Evolutionary conservation across 2,113 vertebrate genomes (phyloP).

Genomic region (Hypanus sabinus): DNA sequence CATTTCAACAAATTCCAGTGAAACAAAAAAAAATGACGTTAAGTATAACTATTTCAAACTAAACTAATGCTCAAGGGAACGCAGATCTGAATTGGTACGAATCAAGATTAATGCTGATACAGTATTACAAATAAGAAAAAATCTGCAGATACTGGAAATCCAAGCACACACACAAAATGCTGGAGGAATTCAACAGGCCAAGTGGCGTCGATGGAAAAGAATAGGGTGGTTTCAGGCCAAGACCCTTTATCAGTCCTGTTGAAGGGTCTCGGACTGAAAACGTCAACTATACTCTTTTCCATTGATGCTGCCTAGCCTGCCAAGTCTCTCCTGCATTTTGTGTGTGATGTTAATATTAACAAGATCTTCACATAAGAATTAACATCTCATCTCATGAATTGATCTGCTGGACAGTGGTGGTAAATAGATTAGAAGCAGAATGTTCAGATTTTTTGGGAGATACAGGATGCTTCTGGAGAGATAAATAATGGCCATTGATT

Average conservation of each 20-base stretch:
- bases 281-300: no score
- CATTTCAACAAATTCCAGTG: background rate
- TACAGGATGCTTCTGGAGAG: background rate
- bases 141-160: no score
- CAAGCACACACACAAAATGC: no score
- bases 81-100: background rate
- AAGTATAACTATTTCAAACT: background rate
- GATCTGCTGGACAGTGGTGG: background rate
- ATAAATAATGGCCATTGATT: background rate
- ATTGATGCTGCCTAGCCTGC: no score
- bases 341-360: background rate
- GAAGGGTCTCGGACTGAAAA: no score
- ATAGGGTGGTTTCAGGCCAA: no score
- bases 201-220: no score
- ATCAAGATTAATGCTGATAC: background rate
- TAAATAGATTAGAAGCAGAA: background rate
- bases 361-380: background rate
- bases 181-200: no score
- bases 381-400: background rate
- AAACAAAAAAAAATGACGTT: background rate
- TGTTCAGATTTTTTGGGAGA: background rate
- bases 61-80: background rate
- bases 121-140: no score
- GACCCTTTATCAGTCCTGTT: no score
- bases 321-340: no score